Evolutionary conservation across 2,797 vertebrate genomes (phyloP).

Genomic region (Botia almorhae): DNA sequence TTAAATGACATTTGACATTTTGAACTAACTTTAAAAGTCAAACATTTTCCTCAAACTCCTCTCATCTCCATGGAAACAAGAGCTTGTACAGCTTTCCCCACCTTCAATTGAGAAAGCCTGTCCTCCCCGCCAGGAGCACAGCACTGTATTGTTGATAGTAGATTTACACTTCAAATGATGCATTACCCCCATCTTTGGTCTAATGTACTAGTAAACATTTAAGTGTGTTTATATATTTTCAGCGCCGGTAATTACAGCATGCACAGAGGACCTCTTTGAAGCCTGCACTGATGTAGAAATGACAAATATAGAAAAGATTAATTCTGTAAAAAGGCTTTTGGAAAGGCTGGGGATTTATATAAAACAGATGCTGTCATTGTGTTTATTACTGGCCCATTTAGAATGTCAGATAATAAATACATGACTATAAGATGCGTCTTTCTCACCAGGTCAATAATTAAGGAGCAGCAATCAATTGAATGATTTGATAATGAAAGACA

Average conservation of each 20-base stretch:
- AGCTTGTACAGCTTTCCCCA: slow-evolving; percentile 25
- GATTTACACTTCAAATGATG: slow-evolving; percentile 35
- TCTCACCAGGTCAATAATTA: slow-evolving; percentile 26
- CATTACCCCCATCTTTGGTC: slow-evolving; percentile 10
- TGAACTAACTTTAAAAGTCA: slow-evolving; percentile 56
- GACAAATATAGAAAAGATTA: not conserved
- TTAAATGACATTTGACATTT: slow-evolving; percentile 38
- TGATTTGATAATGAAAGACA: slow-evolving; percentile 32
- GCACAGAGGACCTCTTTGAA: not conserved
- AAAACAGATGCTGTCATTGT: slow-evolving; percentile 7
- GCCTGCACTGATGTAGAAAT: not conserved
- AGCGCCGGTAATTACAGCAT: slow-evolving; percentile 11
- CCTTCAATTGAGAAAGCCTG: slow-evolving; percentile 46
- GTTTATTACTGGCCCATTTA: not conserved
- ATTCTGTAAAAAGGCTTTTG: not conserved
- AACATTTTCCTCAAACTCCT: slow-evolving; percentile 23
- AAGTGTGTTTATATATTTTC: slow-evolving; percentile 12
- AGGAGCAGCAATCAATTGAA: slow-evolving; percentile 17
- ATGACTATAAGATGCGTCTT: not conserved
- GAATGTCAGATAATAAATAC: not conserved
- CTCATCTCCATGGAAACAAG: slow-evolving; percentile 60
- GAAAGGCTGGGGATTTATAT: not conserved
- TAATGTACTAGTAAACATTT: slow-evolving; percentile 10
- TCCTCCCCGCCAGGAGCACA: slow-evolving; percentile 41
- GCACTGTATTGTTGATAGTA: slow-evolving; percentile 35